Base-by-base conservation (phyloP, 2,797 vertebrate genomes). In the Leptoclinus maculatus region DNA sequence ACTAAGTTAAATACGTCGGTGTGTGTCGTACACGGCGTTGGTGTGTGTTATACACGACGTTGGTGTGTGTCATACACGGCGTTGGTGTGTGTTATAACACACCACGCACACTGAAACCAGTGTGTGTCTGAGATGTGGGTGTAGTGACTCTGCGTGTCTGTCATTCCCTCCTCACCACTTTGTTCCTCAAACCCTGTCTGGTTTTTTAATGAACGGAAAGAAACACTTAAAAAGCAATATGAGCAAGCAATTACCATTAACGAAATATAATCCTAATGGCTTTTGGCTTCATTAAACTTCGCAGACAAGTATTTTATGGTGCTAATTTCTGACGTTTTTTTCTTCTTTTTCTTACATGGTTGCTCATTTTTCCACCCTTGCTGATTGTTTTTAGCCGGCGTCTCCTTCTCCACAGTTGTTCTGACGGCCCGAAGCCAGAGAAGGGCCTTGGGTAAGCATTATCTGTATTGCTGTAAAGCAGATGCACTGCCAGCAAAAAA, bases 201-300 rank as follows among this genome's bases (percentile, higher is more conserved):
- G 84, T 57, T 82, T 88, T 91, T 87, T 91, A 92, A 89, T 88
- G 89, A 86, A 85, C 11, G 74, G 84, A 92, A 90, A 90, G 79
- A 83, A 92, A 87, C 87, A 90, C 86, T 91, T 90, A 84, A 82
- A 88, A 87, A 84, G 86, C 85, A 84, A 89, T 86, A 77, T 47
- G 76, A 85, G 59, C 41, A 2, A 76, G 77, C 79, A 82, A 85
- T 91, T 84, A 87, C 76, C 87, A 88, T 89, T 85, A 87, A 82
- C 68, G 83, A 85, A 88, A 87, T 83, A 83, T 84, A 86, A 88
- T 86, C 70, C 76, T 89, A 80, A 91, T 86, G 78, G 72, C 27
- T 87, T 87, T 77, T 84, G 72, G 87, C 88, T 87, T 90, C 78
- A 86, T 89, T 92, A 84, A 86, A 88, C 76, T 72, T 83, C 5